Base-by-base conservation (phyloP, 2,888 invertebrate species). In the Drosophila suboccidentalis region DNA sequence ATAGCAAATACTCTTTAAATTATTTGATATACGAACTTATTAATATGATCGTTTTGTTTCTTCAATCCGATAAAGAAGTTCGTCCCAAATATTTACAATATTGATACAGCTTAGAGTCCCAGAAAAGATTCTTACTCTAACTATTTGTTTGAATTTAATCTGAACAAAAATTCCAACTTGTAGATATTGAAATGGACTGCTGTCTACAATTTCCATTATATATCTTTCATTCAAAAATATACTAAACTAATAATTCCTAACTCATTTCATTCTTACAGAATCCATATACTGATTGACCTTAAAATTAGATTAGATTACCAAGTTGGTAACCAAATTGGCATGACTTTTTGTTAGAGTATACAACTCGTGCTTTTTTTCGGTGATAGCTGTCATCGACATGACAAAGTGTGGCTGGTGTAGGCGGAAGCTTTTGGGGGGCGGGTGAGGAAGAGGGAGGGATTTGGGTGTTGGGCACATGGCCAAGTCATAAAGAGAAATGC, bases 331-430 rank as follows among this genome's bases (percentile, higher is more conserved):
- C 4, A 8, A 22, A 32, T 41, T 19, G 10, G 8, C 10, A 50
- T 44, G 9, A 38, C 44, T 44, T 11, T 10, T 29, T 26, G 11
- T 15, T 29, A 51, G 53, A 6, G 38, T 65, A 53, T 59, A 51
- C 32, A 65, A 34, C 59, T 59, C 51, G 51, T 65, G 65, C 39
- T 51, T 50, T n/a, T 55, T 44, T 26, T 50, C 10, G 53, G 11
- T 47, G 17, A 38, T 47, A 46, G 62, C 63, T 64, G 43, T 73
- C 78, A 78, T 47, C 73, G 43, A 59, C 46, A 73, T 73, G 64
- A 61, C 46, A 78, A 68, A 76, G 44, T 67, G 57, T 51, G 47
- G 46, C 55, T 55, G 26, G 17, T 36, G 58, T 61, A 29, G 61
- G 62, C 66, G 44, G 59, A 58, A 57, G 43, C 19, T 58, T 50